Evolutionary conservation across 2,888 invertebrate species (phyloP), one percentile per base, ranked within the genome.

Genomic region (Sminthurinus aureus): DNA sequence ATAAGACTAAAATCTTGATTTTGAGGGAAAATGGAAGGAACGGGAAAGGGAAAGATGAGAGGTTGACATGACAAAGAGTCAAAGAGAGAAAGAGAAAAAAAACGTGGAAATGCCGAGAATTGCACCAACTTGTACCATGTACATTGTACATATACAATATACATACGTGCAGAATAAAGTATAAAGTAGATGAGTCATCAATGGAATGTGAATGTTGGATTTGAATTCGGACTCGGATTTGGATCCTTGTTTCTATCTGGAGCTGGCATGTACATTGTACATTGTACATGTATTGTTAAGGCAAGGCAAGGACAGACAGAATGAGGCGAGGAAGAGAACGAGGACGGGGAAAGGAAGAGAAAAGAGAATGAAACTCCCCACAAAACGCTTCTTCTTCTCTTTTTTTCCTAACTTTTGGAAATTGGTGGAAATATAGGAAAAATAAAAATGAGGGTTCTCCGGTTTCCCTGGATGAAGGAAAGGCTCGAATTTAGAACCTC

Each of bases 361-460:
- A 22, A 26, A 24, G 71, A 71, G 26, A 71, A 69, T n/a, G 69
- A 71, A 15, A 67, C n/a, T 22, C 67, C 67, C 64, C 64, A 64
- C 38, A 38, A 38, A 38, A 38, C 6, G 38, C 38, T 38, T 38
- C 38, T 38, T 38, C 38, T 38, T 38, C 38, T 38, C 38, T 38
- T 38, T 38, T 38, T 38, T 38, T 38, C 38, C 38, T 38, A 38
- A 38, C 38, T 38, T 38, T 38, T 38, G 38, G 38, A 38, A 38
- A 38, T 38, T 38, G 38, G 38, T 38, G 38, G 38, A 38, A 38
- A 58, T 13, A 58, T 15, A 13, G 50, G 52, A 15, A 76, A 51
- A 76, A 20, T 52, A 24, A 64, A 74, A 50, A 66, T 20, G 79
- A 79, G 79, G 79, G 67, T 79, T 79, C 79, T 79, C 79, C n/a